Evolutionary conservation across 2,888 invertebrate genomes (phyloP).

Genomic region (Caenorhabditis afra): DNA sequence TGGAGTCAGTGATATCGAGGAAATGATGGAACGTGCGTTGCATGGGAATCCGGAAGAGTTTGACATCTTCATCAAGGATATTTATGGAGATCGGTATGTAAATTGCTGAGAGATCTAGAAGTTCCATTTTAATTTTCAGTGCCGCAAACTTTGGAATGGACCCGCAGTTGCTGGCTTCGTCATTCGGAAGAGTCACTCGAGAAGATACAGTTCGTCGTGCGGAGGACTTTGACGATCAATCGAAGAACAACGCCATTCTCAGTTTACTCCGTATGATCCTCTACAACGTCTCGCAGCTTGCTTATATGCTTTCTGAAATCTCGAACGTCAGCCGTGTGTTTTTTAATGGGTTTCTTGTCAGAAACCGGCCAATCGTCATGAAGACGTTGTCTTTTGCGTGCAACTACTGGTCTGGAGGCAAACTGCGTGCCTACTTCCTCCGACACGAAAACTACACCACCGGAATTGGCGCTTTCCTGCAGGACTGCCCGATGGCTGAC

Average conservation of each 20-base stretch:
- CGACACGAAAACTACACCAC: conserved; percentile 87
- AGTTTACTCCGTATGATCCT: conserved; percentile 85
- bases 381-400: conserved; percentile 86
- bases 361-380: conserved; percentile 86
- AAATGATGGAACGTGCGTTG: conserved; percentile 85
- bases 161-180: conserved; percentile 86
- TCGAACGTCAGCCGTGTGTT: conserved; percentile 85
- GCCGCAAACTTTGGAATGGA: conserved; percentile 82
- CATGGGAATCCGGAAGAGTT: conserved; percentile 83
- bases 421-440: conserved; percentile 84
- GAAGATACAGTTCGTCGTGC: conserved; percentile 29
- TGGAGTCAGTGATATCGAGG: conserved; percentile 84
- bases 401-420: conserved; percentile 84
- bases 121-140: conserved; percentile 58
- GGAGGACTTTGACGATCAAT: conserved; percentile 42
- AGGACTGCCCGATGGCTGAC: conserved; percentile 66
- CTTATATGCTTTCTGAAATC: conserved; percentile 85
- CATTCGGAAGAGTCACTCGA: conserved; percentile 85
- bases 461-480: conserved; percentile 86
- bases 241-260: conserved; percentile 74
- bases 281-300: conserved; percentile 86
- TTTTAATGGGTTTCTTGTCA: conserved; percentile 86
- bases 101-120: too few species aligned
- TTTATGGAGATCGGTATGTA: conserved; percentile 85
- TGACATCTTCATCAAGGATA: conserved; percentile 83